Percentiles rank a stretch among this genome's conserved stretches.
These are phyloP conservation scores for Parapsyche elsis DNA, from an alignment of 1,140 invertebrate species.

Conservation along the genomic window DNA sequence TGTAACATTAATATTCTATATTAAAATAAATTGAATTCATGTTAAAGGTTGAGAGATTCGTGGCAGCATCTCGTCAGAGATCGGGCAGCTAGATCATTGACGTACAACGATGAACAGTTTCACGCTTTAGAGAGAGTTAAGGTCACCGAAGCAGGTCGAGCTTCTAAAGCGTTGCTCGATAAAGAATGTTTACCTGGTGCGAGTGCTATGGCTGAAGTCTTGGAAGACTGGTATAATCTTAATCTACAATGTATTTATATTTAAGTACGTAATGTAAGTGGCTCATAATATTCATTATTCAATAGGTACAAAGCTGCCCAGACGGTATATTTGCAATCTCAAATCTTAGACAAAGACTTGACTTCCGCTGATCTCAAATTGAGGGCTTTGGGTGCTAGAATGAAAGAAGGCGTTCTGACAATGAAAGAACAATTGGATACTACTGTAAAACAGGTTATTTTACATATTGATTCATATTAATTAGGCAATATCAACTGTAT, in stretches of 20 bases:
- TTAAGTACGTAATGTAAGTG: too few species aligned
- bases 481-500: not conserved
- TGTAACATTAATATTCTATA: too few species aligned
- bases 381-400: constrained; percentile 61
- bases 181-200: constrained; percentile 75
- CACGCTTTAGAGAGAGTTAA: constrained; percentile 87
- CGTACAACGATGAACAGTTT: constrained; percentile 94
- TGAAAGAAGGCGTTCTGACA: constrained; percentile 60
- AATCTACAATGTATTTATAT: too few species aligned
- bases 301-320: constrained; percentile 81
- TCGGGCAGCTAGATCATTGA: constrained; percentile 83
- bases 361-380: constrained; percentile 62
- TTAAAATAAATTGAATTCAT: not conserved
- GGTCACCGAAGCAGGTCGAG: constrained; percentile 76
- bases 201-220: constrained; percentile 75
- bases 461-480: constrained; percentile 25
- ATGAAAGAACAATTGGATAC: constrained; percentile 48
- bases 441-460: constrained; percentile 51
- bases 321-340: constrained; percentile 79
- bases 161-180: constrained; percentile 74
- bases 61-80: constrained; percentile 93
- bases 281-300: not conserved
- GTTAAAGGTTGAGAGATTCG: constrained; percentile 79
- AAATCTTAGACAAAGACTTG: constrained; percentile 81
- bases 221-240: constrained; percentile 75